phyloP scores from a whole-genome alignment of 1,140 invertebrate species.

The Metaphire vulgaris region DNA sequence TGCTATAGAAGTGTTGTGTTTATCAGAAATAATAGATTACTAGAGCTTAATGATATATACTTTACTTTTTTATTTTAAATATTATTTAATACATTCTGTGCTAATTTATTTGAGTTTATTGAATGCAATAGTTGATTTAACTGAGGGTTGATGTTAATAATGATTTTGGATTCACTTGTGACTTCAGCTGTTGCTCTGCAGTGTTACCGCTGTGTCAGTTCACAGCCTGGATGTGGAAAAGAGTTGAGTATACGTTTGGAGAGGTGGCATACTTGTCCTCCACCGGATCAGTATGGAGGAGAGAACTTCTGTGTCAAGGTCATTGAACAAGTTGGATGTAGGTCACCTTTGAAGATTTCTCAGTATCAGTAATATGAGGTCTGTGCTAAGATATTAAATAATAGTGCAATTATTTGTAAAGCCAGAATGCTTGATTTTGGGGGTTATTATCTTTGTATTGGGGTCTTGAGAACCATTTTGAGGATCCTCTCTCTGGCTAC shows the following conservation, averaged over 20 bases:
- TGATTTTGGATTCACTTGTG: too few relatives aligned
- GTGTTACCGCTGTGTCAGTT: constrained; percentile 30
- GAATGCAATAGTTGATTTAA: too few relatives aligned
- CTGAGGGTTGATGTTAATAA: too few relatives aligned
- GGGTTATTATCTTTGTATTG: too few relatives aligned
- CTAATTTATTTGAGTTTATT: not conserved
- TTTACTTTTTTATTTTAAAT: not conserved
- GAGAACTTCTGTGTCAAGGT: constrained; percentile 48
- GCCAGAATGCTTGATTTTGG: too few relatives aligned
- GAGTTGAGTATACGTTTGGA: constrained; percentile 30
- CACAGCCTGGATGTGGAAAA: constrained; percentile 30
- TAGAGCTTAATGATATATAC: not conserved
- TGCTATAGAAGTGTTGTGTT: too few relatives aligned
- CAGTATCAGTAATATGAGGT: too few relatives aligned
- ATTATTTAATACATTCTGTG: not conserved
- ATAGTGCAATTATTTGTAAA: too few relatives aligned
- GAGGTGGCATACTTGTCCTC: constrained; percentile 20
- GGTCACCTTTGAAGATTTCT: too few relatives aligned
- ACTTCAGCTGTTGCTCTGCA: constrained; percentile 22
- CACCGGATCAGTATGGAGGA: constrained; percentile 19
- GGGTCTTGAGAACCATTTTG: too few relatives aligned
- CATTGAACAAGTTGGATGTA: constrained; percentile 44
- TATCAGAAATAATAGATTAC: too few relatives aligned
- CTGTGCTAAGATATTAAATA: not conserved
- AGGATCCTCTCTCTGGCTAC: too few relatives aligned